These are phyloP conservation scores for Bradypus variegatus DNA, from an alignment of 2,797 vertebrate genomes.

Conservation along the genomic window DNA sequence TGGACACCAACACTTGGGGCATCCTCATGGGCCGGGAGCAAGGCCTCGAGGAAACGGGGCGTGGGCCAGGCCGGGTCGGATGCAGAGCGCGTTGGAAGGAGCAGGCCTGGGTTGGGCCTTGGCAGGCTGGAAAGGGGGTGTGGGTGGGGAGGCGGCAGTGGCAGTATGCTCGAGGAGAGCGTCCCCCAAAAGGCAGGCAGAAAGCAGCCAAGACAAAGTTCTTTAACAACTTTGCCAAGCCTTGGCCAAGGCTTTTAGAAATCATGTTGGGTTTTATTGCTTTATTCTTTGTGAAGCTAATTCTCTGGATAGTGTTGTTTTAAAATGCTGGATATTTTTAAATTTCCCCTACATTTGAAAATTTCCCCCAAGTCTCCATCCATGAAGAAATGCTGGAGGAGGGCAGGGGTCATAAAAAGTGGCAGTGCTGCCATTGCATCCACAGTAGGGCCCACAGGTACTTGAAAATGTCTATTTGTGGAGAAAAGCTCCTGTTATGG, in stretches of 20 bases:
- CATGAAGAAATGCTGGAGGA: background rate
- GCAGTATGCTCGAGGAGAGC: accelerated
- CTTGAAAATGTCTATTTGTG: background rate
- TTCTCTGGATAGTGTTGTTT: background rate
- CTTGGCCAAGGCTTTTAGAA: background rate
- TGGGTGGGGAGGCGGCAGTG: accelerated
- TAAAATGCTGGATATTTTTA: background rate
- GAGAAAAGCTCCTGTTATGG: background rate
- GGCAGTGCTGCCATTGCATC: background rate
- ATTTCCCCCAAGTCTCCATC: background rate
- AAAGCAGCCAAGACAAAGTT: accelerated
- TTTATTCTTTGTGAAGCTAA: background rate
- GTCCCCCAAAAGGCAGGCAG: background rate
- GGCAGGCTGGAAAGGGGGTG: background rate
- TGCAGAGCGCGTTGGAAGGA: too few species aligned
- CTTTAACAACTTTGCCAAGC: too few species aligned
- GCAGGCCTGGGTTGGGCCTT: accelerated
- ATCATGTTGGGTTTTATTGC: background rate
- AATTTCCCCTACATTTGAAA: background rate
- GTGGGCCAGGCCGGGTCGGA: background rate
- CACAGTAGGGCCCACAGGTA: background rate
- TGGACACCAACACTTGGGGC: accelerated
- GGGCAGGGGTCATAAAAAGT: background rate
- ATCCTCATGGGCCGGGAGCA: background rate
- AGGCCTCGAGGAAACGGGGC: background rate